Base-by-base conservation (phyloP, 2,797 vertebrate species). In the Carapus acus region DNA sequence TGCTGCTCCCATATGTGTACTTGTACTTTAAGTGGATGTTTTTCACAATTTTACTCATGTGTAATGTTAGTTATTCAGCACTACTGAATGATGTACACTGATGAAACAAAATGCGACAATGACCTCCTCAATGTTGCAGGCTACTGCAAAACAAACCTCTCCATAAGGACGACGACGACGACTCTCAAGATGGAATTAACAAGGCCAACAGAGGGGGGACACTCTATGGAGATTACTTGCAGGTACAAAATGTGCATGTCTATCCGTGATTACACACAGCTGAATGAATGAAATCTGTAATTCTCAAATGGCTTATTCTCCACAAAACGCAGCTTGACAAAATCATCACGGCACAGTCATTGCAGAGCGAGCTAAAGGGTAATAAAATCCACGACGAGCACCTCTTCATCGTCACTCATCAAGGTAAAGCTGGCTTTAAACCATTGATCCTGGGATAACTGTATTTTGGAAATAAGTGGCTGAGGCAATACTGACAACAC, bases 371-470 rank as follows among this genome's bases (percentile, higher is more conserved):
- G 81, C 57, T 92, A 45, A 92, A 89, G 58, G 94, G 93, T 20
- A 91, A 94, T 48, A 97, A 91, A 88, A 94, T 98, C 69, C 96
- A 99, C 0, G 96, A 99, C 53, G 96, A 99, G 49, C 96, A 99
- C 61, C 92, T 99, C 65, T 99, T 99, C 76, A 97, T 99, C n/a
- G 89, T 98, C 67, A 98, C 94, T 0, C 96, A 98, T 75, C 94
- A 99, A 91, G 92, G 96, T 95, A 85, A 79, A 57, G 48, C 20
- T n/a, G 21, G 9, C 7, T 23, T 31, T 4, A 0, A 6, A 7
- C 16, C 44, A 21, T 47, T 51, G 9, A n/a, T n/a, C n/a, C n/a
- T n/a, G n/a, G n/a, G n/a, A n/a, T n/a, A n/a, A n/a, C n/a, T n/a
- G n/a, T n/a, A n/a, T n/a, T n/a, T n/a, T n/a, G n/a, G n/a, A n/a